These are phyloP conservation scores for Apotomis turbidana DNA, from an alignment of 2,888 invertebrate species.

Conservation along the genomic window DNA sequence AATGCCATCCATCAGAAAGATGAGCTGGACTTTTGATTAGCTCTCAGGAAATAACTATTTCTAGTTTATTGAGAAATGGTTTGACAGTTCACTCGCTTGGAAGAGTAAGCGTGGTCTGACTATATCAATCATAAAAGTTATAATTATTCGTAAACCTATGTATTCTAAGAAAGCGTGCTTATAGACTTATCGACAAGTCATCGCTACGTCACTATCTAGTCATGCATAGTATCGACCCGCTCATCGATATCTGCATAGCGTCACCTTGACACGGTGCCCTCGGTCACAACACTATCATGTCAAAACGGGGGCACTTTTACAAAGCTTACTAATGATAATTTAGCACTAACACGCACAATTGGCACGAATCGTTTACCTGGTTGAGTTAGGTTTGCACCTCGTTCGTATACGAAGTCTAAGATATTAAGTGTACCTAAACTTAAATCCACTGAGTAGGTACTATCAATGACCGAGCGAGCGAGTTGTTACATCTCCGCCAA, in stretches of 20 bases:
- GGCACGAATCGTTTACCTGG: background rate
- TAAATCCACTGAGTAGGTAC: no score
- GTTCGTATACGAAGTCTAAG: background rate
- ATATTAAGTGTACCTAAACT: background rate
- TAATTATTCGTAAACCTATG: background rate
- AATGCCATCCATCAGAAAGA: no score
- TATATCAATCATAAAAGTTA: background rate
- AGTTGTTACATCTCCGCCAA: no score
- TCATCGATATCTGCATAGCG: slow-evolving; percentile 49
- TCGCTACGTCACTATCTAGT: slow-evolving; percentile 35
- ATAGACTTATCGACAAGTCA: slow-evolving; percentile 32
- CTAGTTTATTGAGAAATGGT: no score
- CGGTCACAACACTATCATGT: slow-evolving; percentile 43
- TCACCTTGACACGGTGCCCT: slow-evolving; percentile 47
- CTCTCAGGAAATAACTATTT: no score
- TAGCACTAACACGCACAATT: slow-evolving; percentile 27
- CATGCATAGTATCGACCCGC: slow-evolving; percentile 42
- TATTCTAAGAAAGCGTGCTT: slow-evolving; percentile 10
- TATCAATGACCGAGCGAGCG: no score
- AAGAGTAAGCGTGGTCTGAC: background rate
- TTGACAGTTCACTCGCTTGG: no score
- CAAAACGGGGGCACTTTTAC: slow-evolving; percentile 32
- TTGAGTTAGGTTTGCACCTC: background rate
- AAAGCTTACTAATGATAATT: slow-evolving; percentile 34
- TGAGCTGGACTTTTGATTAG: no score